Evolutionary conservation across 2,888 invertebrate species (phyloP).

Genomic region (Cheilosia scutellata): DNA sequence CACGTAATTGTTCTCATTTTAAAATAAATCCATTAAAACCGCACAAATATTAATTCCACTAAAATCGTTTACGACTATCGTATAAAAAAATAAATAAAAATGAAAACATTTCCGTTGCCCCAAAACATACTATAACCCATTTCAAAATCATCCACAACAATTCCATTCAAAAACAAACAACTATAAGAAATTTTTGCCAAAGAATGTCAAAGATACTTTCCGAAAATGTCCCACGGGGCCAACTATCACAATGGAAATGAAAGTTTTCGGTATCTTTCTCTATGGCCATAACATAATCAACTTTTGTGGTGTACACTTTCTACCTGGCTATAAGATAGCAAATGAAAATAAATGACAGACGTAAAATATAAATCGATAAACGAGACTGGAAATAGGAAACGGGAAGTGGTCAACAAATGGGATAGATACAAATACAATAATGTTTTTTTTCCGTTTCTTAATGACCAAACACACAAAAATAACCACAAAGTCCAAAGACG

Average conservation of each 20-base stretch:
- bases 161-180: neutral
- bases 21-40: no score
- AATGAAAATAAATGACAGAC: constrained; percentile 42
- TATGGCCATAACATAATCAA: constrained; percentile 25
- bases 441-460: neutral
- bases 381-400: neutral
- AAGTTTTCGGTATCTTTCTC: neutral
- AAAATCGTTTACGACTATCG: no score
- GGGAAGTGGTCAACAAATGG: constrained; percentile 3
- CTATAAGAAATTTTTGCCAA: neutral
- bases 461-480: neutral
- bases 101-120: no score
- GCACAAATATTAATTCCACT: no score
- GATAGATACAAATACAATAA: neutral
- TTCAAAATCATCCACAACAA: neutral
- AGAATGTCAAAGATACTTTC: constrained; percentile 1
- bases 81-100: no score
- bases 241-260: constrained; percentile 24
- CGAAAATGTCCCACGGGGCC: constrained; percentile 15
- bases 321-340: constrained; percentile 12
- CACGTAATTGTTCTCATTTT: no score
- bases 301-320: neutral
- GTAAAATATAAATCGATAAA: constrained; percentile 41
- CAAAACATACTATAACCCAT: neutral
- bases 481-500: constrained; percentile 46